Conservation (phyloP, 2,113 vertebrate species). For the Oxyruncus cristatus region DNA sequence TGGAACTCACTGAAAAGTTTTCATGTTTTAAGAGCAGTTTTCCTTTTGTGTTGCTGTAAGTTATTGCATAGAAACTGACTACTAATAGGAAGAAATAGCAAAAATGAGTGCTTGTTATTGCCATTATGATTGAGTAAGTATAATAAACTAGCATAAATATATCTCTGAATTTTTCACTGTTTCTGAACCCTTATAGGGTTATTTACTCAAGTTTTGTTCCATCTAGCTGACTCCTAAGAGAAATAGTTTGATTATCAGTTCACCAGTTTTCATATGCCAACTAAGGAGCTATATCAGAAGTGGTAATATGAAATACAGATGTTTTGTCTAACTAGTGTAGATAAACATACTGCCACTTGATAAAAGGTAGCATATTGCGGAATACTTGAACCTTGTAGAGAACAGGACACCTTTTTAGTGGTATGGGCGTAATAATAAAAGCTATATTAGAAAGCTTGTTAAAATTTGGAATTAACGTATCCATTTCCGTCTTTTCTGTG, state of each 20-base stretch:
- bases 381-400: not conserved
- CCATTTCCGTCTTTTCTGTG: not conserved
- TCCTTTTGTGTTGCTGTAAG: not conserved
- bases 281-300: not conserved
- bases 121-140: not conserved
- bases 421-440: not conserved
- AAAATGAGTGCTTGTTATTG: not conserved
- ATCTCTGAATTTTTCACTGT: not conserved
- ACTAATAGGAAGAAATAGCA: not conserved
- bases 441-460: not conserved
- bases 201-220: not conserved
- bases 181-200: not conserved
- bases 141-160: not conserved
- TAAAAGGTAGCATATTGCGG: not conserved
- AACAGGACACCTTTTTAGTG: not conserved
- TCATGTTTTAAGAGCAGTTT: not conserved
- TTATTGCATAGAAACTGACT: not conserved
- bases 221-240: not conserved
- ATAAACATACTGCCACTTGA: not conserved
- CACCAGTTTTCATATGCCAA: fast-evolving
- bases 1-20: not conserved
- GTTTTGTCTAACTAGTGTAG: not conserved
- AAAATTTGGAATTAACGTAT: not conserved
- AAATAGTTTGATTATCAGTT: not conserved
- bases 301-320: not conserved